phyloP scores from a whole-genome alignment of 2,797 vertebrate species.

The Micrastur ruficollis region DNA sequence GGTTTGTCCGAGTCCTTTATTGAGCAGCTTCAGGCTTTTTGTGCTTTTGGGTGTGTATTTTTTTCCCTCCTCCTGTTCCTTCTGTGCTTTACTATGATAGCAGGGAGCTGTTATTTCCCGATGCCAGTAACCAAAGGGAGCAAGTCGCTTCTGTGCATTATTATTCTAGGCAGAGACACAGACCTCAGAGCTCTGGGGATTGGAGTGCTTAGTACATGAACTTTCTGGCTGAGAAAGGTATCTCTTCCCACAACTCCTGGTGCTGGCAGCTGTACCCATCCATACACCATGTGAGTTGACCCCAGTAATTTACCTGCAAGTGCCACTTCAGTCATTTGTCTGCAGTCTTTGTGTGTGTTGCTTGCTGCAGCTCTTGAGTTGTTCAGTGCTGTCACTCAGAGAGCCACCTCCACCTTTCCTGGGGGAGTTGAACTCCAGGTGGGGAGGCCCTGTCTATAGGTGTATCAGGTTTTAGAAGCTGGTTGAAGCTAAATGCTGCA shows the following conservation, averaged over 20 bases:
- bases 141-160: not conserved
- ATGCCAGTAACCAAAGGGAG: not conserved
- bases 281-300: rapidly evolving
- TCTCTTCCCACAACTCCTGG: not conserved
- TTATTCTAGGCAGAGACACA: not conserved
- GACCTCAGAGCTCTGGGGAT: not conserved
- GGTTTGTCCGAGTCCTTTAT: not conserved
- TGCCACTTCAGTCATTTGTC: not conserved
- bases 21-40: slow-evolving; percentile 14
- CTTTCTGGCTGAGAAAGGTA: not conserved
- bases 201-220: not conserved
- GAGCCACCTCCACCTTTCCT: not conserved
- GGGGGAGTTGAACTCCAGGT: not conserved
- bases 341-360: not conserved
- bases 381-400: not conserved
- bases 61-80: not conserved
- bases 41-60: not conserved
- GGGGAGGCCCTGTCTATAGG: not conserved
- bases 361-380: not conserved
- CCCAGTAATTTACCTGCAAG: not conserved
- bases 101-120: not conserved
- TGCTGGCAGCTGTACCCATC: not conserved
- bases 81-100: not conserved
- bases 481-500: not conserved
- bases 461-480: not conserved